Evolutionary conservation across 2,888 invertebrate genomes (phyloP).

Genomic region (Deroplatys truncata): DNA sequence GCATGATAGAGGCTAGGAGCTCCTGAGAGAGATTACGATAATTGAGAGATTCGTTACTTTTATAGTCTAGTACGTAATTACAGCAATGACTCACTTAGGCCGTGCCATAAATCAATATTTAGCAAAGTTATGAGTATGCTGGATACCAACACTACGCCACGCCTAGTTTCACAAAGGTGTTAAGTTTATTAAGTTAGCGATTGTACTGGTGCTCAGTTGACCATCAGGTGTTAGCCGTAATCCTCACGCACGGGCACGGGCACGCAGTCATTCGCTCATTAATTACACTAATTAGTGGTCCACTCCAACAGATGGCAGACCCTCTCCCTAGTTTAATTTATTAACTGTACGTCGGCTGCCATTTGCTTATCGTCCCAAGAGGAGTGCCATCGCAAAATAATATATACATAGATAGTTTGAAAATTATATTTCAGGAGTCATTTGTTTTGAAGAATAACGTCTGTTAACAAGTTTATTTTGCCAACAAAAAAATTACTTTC

Average conservation of each 20-base stretch:
- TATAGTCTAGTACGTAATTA: no score
- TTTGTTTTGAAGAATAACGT: constrained; percentile 25
- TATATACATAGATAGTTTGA: not conserved
- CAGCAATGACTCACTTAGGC: not conserved
- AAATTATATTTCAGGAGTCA: constrained; percentile 18
- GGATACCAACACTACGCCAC: not conserved
- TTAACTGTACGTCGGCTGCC: constrained; percentile 7
- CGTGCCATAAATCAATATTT: not conserved
- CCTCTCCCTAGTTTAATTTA: not conserved
- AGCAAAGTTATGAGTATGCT: not conserved
- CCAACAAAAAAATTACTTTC: constrained; percentile 21
- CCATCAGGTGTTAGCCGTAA: constrained; percentile 23
- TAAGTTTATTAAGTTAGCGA: constrained; percentile 12
- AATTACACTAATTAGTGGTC: constrained; percentile 28
- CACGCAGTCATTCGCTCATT: constrained; percentile 23
- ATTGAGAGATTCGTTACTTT: no score
- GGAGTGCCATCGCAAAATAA: not conserved
- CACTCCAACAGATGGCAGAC: constrained; percentile 5
- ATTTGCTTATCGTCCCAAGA: constrained; percentile 18
- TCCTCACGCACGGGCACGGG: constrained; percentile 15
- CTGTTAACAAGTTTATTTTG: constrained; percentile 31
- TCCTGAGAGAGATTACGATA: no score
- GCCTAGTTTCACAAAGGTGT: not conserved
- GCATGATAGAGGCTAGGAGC: no score
- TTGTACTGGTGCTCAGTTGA: constrained; percentile 1